Conservation (phyloP, 2,113 vertebrate species). For the Cottus gobio region DNA sequence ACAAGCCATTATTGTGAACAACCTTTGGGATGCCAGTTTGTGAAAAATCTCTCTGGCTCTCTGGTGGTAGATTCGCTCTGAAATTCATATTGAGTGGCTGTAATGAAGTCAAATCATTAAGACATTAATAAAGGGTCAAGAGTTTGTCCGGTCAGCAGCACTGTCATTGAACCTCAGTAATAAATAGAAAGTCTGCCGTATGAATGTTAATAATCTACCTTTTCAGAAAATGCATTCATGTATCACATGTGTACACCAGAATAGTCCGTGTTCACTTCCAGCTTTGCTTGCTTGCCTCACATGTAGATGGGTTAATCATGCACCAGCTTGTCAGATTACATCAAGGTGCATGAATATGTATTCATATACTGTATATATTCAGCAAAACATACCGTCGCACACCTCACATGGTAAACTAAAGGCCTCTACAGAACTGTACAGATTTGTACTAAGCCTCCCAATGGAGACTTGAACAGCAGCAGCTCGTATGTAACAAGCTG, state of each 20-base stretch:
- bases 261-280: background rate
- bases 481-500: conserved; percentile 64
- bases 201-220: background rate
- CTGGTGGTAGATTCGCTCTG: no score
- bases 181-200: background rate
- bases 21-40: no score
- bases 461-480: conserved; percentile 44
- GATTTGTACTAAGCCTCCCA: conserved; percentile 16
- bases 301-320: conserved; percentile 27
- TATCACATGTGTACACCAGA: background rate
- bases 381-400: conserved; percentile 12
- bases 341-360: background rate
- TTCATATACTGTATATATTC: background rate
- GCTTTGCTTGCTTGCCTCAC: background rate
- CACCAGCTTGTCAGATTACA: conserved; percentile 13
- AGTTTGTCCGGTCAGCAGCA: background rate
- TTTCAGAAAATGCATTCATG: background rate
- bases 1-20: background rate
- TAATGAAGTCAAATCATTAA: background rate
- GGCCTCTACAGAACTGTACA: conserved; percentile 14
- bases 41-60: background rate
- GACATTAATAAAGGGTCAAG: background rate
- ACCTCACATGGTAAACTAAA: conserved; percentile 1
- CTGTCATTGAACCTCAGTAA: background rate
- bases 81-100: no score